Percentiles rank a stretch among this genome's conserved stretches.
Evolutionary conservation across 2,797 vertebrate species (phyloP).

Genomic region (Squalus acanthias): DNA sequence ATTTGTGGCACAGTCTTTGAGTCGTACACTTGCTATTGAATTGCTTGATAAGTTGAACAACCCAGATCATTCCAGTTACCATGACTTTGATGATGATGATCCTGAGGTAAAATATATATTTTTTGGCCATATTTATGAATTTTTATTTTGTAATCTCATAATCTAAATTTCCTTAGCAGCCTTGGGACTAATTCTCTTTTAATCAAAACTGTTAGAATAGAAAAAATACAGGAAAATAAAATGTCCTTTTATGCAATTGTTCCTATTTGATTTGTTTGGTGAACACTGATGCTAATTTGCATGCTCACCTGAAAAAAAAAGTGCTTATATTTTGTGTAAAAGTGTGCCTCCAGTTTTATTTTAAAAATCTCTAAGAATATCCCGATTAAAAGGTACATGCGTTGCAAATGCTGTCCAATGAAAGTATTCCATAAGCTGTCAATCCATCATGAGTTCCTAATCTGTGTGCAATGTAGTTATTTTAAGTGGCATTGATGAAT

Average conservation of each 20-base stretch:
- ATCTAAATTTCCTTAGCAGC: neutral
- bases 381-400: neutral
- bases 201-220: neutral
- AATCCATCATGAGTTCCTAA: neutral
- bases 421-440: neutral
- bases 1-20: slow-evolving; percentile 91
- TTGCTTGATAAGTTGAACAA: slow-evolving; percentile 92
- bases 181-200: neutral
- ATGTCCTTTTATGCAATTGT: neutral
- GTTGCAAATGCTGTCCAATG: neutral
- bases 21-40: slow-evolving; percentile 90
- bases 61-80: slow-evolving; percentile 88
- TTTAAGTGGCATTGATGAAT: neutral
- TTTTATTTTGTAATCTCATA: neutral
- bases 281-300: neutral
- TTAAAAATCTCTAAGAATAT: neutral
- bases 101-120: slow-evolving; percentile 70
- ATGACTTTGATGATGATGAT: slow-evolving; percentile 90
- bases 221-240: neutral
- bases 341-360: neutral
- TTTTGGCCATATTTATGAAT: neutral
- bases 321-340: neutral
- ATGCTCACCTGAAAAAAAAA: neutral
- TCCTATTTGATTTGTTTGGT: neutral
- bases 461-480: neutral